phyloP scores from a whole-genome alignment of 2,888 invertebrate species.

The Autographa gamma region DNA sequence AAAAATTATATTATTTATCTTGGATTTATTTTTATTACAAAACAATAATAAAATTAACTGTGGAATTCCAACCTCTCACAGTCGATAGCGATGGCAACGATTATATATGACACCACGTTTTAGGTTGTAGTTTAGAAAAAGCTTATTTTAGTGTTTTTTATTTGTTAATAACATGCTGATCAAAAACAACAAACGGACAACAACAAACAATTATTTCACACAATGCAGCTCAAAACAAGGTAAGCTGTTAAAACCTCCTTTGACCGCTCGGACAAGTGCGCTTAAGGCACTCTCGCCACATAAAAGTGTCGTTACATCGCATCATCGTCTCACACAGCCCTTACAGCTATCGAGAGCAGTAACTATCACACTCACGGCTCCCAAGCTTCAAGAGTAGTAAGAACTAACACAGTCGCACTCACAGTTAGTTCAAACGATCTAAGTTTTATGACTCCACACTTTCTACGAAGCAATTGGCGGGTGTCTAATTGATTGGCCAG shows the following conservation, averaged over 20 bases:
- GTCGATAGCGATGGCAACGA: too few species aligned
- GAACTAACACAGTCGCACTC: too few species aligned
- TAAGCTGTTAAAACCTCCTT: background rate
- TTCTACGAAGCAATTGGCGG: slow-evolving; percentile 1
- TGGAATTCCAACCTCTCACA: too few species aligned
- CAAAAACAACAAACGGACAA: background rate
- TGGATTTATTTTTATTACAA: too few species aligned
- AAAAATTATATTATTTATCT: too few species aligned
- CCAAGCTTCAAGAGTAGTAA: too few species aligned
- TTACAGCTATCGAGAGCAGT: background rate
- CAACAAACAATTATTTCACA: background rate
- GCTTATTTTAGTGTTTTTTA: background rate
- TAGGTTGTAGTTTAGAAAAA: too few species aligned
- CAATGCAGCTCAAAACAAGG: background rate
- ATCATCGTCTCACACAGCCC: background rate
- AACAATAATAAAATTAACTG: too few species aligned
- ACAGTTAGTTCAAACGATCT: background rate
- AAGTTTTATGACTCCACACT: slow-evolving; percentile 5
- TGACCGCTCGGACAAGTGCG: background rate
- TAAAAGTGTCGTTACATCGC: background rate
- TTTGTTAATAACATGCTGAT: background rate
- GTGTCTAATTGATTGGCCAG: background rate
- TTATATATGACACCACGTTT: too few species aligned
- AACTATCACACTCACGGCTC: background rate
- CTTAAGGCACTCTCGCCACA: background rate